phyloP scores from a whole-genome alignment of 1,140 invertebrate genomes.

The Orchestia grillus region DNA sequence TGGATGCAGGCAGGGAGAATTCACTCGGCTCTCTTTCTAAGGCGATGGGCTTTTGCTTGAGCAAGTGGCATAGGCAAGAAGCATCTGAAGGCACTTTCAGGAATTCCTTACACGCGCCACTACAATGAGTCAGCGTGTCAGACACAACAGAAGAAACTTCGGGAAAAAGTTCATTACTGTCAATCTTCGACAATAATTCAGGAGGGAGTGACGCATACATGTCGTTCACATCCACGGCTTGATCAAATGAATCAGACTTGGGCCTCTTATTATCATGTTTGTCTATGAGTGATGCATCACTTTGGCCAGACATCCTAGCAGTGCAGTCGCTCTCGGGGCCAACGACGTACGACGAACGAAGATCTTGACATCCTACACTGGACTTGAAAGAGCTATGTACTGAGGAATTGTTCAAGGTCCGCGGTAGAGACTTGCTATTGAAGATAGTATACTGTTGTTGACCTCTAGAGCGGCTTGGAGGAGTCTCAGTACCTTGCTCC shows the following conservation, averaged over 20 bases:
- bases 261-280: neutral
- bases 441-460: neutral
- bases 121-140: neutral
- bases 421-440: slow-evolving; percentile 20
- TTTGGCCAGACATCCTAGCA: neutral
- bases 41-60: neutral
- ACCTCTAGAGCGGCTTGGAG: neutral
- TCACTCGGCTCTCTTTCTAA: neutral
- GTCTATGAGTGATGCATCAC: neutral
- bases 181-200: neutral
- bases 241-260: slow-evolving; percentile 31
- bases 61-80: neutral
- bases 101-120: slow-evolving; percentile 17
- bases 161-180: neutral
- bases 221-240: neutral
- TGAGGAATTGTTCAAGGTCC: neutral
- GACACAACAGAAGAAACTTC: neutral
- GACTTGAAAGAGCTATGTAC: neutral
- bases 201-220: slow-evolving; percentile 12
- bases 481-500: neutral
- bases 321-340: neutral
- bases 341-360: neutral
- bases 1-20: neutral
- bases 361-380: neutral
- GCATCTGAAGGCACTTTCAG: slow-evolving; percentile 25